These are phyloP conservation scores for Ciconia nigra DNA, from an alignment of 2,797 vertebrate species.

Conservation along the genomic window DNA sequence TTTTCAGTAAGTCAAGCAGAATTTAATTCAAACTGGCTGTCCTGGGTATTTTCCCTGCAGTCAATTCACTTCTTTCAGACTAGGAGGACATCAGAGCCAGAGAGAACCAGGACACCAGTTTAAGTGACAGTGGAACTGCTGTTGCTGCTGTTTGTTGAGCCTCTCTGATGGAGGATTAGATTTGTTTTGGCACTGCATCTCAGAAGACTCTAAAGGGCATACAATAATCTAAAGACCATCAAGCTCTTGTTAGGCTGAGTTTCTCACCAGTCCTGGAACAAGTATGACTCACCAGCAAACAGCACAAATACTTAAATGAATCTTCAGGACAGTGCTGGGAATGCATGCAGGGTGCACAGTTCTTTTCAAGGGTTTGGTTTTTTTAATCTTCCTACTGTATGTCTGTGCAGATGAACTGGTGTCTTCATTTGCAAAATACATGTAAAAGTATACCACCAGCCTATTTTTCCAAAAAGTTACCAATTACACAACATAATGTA, in stretches of 20 bases:
- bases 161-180: neutral
- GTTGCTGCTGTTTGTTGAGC: neutral
- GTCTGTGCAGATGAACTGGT: neutral
- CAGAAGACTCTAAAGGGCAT: neutral
- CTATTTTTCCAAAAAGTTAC: neutral
- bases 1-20: neutral
- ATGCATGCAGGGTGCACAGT: neutral
- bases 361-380: neutral
- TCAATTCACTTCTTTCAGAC: neutral
- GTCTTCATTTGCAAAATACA: neutral
- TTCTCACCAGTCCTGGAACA: neutral
- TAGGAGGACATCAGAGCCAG: neutral
- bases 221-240: neutral
- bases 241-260: neutral
- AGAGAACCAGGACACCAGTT: neutral
- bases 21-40: neutral
- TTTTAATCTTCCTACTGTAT: neutral
- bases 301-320: neutral
- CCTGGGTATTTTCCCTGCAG: neutral
- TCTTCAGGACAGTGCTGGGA: neutral
- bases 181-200: neutral
- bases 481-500: neutral
- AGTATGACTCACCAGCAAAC: slow-evolving; percentile 8
- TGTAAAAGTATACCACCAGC: neutral
- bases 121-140: neutral